These are phyloP conservation scores for Schizothorax lantsangensis DNA, from an alignment of 2,797 vertebrate species.

Conservation along the genomic window DNA sequence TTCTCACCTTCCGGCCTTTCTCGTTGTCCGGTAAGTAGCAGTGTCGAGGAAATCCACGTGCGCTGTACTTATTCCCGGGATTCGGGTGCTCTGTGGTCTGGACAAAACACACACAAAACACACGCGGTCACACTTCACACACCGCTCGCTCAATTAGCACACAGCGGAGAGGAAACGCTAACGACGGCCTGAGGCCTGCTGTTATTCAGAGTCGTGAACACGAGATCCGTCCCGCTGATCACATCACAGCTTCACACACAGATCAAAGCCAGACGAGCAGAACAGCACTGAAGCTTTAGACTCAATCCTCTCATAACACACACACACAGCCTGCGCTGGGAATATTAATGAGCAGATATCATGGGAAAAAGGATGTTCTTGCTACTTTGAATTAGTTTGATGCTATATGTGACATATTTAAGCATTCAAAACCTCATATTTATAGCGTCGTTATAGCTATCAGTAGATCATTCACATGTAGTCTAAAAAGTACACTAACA, in stretches of 20 bases:
- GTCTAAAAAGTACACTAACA: neutral
- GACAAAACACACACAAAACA: slow-evolving; percentile 44
- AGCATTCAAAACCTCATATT: neutral
- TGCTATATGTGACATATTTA: neutral
- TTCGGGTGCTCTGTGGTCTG: slow-evolving; percentile 94
- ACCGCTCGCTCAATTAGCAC: slow-evolving; percentile 21
- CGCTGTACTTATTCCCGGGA: slow-evolving; percentile 94
- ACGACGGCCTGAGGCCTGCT: slow-evolving; percentile 7
- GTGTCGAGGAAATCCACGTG: slow-evolving; percentile 94
- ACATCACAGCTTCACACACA: neutral
- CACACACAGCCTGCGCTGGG: neutral
- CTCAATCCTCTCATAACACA: neutral
- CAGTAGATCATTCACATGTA: neutral
- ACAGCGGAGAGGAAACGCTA: slow-evolving; percentile 15
- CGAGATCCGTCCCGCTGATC: neutral
- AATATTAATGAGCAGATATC: neutral
- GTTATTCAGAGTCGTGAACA: neutral
- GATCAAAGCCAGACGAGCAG: neutral
- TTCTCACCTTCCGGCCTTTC: slow-evolving; percentile 91
- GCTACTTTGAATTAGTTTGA: neutral
- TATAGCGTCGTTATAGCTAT: neutral
- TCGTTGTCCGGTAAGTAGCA: slow-evolving; percentile 96
- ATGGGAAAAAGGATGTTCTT: neutral
- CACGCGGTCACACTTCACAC: slow-evolving; percentile 39
- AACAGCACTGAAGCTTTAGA: neutral